These are phyloP conservation scores for Prinia subflava DNA, from an alignment of 2,113 vertebrate genomes.

Conservation along the genomic window DNA sequence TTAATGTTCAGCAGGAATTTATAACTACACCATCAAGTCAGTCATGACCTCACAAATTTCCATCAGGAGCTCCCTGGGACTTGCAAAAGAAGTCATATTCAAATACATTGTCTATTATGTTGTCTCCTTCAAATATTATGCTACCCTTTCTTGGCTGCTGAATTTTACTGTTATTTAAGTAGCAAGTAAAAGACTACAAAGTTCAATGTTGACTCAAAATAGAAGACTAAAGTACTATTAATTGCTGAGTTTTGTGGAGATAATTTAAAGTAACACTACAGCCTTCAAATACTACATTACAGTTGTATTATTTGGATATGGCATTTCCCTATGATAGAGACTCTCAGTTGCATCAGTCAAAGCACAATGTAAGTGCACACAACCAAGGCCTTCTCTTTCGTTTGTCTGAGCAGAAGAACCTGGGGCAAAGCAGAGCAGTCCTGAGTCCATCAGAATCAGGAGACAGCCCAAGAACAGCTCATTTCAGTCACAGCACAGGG, in stretches of 20 bases:
- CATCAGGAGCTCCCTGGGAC: not conserved
- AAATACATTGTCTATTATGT: not conserved
- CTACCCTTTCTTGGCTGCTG: not conserved
- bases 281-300: not conserved
- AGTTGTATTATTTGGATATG: not conserved
- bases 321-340: not conserved
- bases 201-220: not conserved
- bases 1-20: slow-evolving; percentile 43
- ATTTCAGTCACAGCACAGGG: not conserved
- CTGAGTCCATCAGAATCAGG: not conserved
- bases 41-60: slow-evolving; percentile 46
- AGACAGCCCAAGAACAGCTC: not conserved
- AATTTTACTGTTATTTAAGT: not conserved
- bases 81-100: not conserved
- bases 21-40: slow-evolving; percentile 54
- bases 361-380: not conserved
- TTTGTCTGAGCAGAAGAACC: not conserved
- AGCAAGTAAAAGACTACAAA: not conserved
- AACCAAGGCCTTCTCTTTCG: not conserved
- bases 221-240: not conserved
- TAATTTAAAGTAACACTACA: not conserved
- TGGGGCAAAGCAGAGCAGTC: not conserved
- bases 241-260: not conserved
- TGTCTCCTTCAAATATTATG: slow-evolving; percentile 11
- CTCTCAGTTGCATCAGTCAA: not conserved